These are phyloP conservation scores for Sarcophaga subvicina DNA, from an alignment of 2,888 invertebrate genomes.

Conservation along the genomic window DNA sequence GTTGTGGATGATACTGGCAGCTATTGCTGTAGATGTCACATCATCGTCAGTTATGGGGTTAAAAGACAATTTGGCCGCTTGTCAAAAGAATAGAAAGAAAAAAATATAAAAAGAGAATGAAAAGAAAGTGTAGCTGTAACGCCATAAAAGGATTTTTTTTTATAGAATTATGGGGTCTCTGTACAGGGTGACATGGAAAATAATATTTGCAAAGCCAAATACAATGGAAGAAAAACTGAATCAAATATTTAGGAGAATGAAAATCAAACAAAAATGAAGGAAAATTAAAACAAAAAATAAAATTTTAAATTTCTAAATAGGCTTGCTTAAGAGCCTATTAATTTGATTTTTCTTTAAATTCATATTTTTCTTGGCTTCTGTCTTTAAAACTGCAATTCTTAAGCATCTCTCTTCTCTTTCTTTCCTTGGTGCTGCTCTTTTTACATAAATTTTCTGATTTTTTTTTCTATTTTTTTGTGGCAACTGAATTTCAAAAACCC, in stretches of 20 bases:
- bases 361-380: background rate
- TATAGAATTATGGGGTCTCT: too few species aligned
- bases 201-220: too few species aligned
- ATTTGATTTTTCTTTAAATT: too few species aligned
- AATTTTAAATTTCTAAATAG: too few species aligned
- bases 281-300: too few species aligned
- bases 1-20: background rate
- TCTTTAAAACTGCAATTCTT: background rate
- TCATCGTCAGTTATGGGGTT: constrained; percentile 12
- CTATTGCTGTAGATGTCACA: constrained; percentile 28
- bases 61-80: constrained; percentile 75
- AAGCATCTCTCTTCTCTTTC: background rate
- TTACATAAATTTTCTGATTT: background rate
- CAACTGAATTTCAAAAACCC: background rate
- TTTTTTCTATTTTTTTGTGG: background rate
- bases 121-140: background rate
- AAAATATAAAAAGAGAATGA: background rate
- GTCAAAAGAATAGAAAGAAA: constrained; percentile 72
- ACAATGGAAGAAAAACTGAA: too few species aligned
- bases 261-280: too few species aligned
- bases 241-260: too few species aligned
- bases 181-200: too few species aligned
- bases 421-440: background rate
- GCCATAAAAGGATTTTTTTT: too few species aligned
- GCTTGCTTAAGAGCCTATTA: too few species aligned